Conservation (phyloP, 2,113 vertebrate genomes). For the Columba janthina region DNA sequence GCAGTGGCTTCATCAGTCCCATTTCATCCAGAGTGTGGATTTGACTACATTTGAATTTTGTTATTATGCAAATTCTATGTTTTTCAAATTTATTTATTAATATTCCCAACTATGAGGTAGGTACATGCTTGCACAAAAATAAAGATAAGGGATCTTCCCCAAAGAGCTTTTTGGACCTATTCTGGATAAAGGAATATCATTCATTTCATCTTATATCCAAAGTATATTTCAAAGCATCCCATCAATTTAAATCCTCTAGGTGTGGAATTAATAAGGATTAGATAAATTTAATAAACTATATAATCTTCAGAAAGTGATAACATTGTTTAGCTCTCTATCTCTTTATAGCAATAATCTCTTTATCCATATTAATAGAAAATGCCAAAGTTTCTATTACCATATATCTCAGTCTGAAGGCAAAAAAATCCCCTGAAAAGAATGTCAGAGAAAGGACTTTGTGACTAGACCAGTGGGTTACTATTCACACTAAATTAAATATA, state of each 20-base stretch:
- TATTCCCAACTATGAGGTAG: not conserved
- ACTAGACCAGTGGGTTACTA: not conserved
- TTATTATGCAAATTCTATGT: not conserved
- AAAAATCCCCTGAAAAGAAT: not conserved
- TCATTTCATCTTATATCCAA: not conserved
- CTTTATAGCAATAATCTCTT: constrained; percentile 38
- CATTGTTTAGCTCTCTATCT: constrained; percentile 37
- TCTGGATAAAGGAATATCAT: not conserved
- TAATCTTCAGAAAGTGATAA: constrained; percentile 53
- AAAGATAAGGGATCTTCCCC: not conserved
- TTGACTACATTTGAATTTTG: not conserved
- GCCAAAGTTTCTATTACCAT: not conserved
- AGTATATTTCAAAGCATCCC: constrained; percentile 26
- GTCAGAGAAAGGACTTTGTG: not conserved
- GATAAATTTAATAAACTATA: constrained; percentile 60
- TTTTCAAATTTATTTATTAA: not conserved
- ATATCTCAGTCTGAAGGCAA: not conserved
- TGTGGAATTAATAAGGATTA: constrained; percentile 62
- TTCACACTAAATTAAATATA: not conserved
- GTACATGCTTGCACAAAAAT: rapidly evolving
- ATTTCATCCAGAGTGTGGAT: not conserved
- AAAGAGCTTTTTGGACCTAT: not conserved
- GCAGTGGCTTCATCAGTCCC: not conserved
- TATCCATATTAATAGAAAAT: constrained; percentile 39
- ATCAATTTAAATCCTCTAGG: constrained; percentile 41